Evolutionary conservation across 2,797 vertebrate genomes (phyloP).

Genomic region (Sorex maritimensis): DNA sequence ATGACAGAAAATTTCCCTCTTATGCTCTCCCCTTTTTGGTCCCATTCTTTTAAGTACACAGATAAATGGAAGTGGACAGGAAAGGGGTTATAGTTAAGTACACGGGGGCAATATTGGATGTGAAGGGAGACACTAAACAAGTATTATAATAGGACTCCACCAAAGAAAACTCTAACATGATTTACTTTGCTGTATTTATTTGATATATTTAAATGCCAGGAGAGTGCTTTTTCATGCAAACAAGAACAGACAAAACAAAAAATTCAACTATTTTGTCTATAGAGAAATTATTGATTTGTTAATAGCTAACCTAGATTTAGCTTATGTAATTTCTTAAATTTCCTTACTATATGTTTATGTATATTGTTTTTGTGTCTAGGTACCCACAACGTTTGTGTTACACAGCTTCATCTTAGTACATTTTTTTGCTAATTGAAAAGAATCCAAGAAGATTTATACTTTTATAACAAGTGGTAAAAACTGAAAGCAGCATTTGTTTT

Average conservation of each 20-base stretch:
- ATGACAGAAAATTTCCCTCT: too few relatives aligned
- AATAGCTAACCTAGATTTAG: neutral
- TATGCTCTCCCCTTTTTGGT: too few relatives aligned
- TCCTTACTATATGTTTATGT: neutral
- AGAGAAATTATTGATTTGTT: constrained; percentile 27
- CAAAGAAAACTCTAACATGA: constrained; percentile 32
- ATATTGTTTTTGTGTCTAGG: constrained; percentile 21
- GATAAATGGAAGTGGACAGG: neutral
- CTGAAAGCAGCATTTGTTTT: neutral
- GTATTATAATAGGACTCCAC: neutral
- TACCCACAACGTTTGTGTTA: neutral
- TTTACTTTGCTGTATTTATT: constrained; percentile 17
- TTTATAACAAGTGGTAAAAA: neutral
- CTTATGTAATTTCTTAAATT: constrained; percentile 24
- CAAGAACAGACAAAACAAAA: neutral
- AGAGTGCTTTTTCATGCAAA: constrained; percentile 3
- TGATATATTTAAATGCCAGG: neutral
- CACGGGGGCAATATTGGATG: too few relatives aligned
- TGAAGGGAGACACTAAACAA: neutral
- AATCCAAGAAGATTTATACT: neutral
- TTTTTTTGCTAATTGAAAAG: neutral
- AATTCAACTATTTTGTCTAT: neutral
- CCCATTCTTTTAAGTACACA: neutral
- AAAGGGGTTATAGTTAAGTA: neutral
- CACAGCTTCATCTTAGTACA: neutral